These are phyloP conservation scores for Ennomos quercinarius DNA, from an alignment of 2,888 invertebrate species.

Conservation along the genomic window DNA sequence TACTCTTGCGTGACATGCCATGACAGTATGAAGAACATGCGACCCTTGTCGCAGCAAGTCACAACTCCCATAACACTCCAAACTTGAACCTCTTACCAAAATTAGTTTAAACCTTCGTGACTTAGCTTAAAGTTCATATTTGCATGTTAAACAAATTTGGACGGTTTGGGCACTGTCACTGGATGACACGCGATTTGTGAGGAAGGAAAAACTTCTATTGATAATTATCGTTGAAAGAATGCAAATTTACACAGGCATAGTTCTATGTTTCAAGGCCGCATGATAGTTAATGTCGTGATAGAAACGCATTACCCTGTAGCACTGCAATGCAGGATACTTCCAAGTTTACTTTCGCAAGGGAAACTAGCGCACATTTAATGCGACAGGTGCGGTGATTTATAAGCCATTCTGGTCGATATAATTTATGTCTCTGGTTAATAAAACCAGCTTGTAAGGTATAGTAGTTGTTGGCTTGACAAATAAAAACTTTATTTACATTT, in stretches of 20 bases:
- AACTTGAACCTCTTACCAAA: constrained; percentile 10
- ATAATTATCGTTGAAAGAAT: constrained; percentile 40
- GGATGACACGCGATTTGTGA: constrained; percentile 54
- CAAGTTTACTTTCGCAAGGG: constrained; percentile 15
- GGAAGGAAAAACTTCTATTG: constrained; percentile 42
- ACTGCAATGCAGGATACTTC: constrained; percentile 30
- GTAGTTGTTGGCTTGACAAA: constrained; percentile 4
- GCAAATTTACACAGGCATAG: constrained; percentile 16
- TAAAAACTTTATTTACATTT: too few species aligned
- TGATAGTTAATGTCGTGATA: constrained; percentile 26
- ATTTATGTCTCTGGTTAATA: constrained; percentile 6
- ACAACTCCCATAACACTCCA: constrained; percentile 36
- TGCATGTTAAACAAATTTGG: constrained; percentile 14
- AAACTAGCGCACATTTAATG: constrained; percentile 7
- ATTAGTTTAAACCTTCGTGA: constrained; percentile 15
- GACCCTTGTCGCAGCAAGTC: constrained; percentile 35
- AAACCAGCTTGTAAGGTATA: not conserved
- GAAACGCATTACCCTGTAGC: constrained; percentile 19
- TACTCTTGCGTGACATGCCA: constrained; percentile 32
- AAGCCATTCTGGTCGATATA: constrained; percentile 3
- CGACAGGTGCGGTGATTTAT: constrained; percentile 16
- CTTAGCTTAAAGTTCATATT: constrained; percentile 37
- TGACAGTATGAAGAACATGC: constrained; percentile 37
- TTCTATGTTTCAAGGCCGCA: constrained; percentile 19
- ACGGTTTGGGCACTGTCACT: constrained; percentile 34